Conservation (phyloP, 2,113 vertebrate genomes). For the Sakesphorus luctuosus region DNA sequence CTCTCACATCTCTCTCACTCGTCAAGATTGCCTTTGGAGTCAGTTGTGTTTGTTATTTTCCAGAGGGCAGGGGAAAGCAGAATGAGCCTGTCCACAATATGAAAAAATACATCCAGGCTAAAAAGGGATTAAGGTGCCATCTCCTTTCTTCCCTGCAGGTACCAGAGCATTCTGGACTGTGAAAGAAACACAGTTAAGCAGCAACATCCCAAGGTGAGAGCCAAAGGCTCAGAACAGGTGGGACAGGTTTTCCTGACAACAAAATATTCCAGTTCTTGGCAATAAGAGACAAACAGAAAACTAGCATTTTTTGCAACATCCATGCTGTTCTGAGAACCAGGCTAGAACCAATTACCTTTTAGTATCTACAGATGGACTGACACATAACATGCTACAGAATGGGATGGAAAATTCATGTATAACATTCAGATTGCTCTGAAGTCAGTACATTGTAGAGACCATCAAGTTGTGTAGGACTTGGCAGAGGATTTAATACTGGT, state of each 20-base stretch:
- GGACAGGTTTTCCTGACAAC: background rate
- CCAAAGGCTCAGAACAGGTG: background rate
- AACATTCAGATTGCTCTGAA: background rate
- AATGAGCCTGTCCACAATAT: background rate
- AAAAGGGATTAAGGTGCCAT: background rate
- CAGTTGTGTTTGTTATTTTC: background rate
- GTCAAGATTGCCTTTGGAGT: background rate
- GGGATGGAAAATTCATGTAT: background rate
- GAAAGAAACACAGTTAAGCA: slow-evolving; percentile 38
- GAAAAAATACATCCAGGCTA: background rate
- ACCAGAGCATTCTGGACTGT: slow-evolving; percentile 76
- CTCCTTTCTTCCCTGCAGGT: slow-evolving; percentile 70
- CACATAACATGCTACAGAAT: background rate
- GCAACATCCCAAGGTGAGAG: slow-evolving; percentile 73
- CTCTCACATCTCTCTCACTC: background rate
- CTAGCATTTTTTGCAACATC: background rate
- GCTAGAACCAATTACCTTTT: background rate
- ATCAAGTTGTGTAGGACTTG: background rate
- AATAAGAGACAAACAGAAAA: background rate
- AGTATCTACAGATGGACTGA: background rate
- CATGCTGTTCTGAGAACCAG: background rate
- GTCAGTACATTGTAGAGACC: background rate
- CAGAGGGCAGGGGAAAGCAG: background rate
- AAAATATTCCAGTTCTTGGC: background rate
- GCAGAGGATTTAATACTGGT: background rate